Conservation (phyloP, 2,113 vertebrate species). For the pig (Sus scrofa) region T2T-Sscrofa CM000813.6:16538501-16539000, state of each 20-base stretch:
- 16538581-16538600: neutral
- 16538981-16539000: neutral
- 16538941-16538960: neutral
- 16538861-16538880: neutral
- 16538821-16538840: neutral
- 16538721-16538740: neutral
- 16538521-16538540: neutral
- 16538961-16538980: neutral
- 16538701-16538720: neutral
- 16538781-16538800: neutral
- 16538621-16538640: neutral
- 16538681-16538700: neutral
- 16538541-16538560: neutral
- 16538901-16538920: neutral
- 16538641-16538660: neutral
- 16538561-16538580: neutral
- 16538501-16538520: neutral
- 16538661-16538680: neutral
- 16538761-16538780: neutral
- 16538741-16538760: too few species aligned
- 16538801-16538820: neutral
- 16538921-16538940: neutral
- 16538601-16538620: neutral
- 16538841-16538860: neutral
- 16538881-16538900: too few species aligned